A percentile compares a stretch with the other conserved stretches of the same genome.
Evolutionary conservation across 2,797 vertebrate species (phyloP).

Genomic region (Gobionotothen gibberifrons): DNA sequence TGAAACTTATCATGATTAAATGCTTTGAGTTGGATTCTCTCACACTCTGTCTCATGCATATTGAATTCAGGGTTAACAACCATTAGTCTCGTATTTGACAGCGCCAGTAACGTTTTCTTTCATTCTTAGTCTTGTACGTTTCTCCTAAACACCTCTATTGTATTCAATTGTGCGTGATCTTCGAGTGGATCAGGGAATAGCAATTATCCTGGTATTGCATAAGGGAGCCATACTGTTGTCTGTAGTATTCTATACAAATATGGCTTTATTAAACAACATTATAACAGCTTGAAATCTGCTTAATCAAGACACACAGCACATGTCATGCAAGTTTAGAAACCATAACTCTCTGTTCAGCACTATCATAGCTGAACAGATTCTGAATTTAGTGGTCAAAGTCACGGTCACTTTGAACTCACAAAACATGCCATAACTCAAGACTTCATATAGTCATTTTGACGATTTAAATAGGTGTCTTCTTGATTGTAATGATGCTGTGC

Average conservation of each 20-base stretch:
- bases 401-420: too few relatives aligned
- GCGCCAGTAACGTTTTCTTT: neutral
- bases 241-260: neutral
- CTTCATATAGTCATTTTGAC: too few relatives aligned
- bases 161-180: neutral
- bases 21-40: constrained; percentile 22
- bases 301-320: neutral
- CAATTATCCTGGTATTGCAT: neutral
- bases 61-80: constrained; percentile 9
- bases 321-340: neutral
- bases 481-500: too few relatives aligned
- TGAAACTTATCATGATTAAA: constrained; percentile 61
- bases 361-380: neutral
- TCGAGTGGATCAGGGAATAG: neutral
- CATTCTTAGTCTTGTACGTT: neutral
- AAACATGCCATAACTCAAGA: too few relatives aligned
- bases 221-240: neutral
- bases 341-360: neutral
- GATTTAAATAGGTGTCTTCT: too few relatives aligned
- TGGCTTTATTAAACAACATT: neutral
- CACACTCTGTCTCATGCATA: constrained; percentile 2
- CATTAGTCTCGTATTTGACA: neutral
- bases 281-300: neutral
- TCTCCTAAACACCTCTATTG: neutral
- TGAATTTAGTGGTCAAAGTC: too few relatives aligned